A percentile compares a stretch with the other conserved stretches of the same genome.
Evolutionary conservation across 2,888 invertebrate genomes (phyloP).

Genomic region (Lasioglossum calceatum): DNA sequence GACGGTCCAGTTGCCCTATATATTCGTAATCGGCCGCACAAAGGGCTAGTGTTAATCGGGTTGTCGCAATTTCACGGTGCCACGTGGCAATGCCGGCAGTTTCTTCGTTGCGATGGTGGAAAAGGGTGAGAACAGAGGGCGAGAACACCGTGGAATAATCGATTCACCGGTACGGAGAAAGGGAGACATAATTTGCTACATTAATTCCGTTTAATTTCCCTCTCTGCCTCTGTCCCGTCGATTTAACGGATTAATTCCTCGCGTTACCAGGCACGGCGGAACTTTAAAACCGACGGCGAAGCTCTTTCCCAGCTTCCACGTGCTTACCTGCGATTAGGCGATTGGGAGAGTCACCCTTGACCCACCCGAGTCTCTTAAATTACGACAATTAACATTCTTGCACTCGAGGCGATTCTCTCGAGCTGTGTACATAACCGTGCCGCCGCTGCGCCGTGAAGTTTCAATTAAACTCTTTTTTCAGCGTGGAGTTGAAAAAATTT

Average conservation of each 20-base stretch:
- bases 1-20: not conserved
- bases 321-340: slow-evolving; percentile 13
- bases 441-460: not conserved
- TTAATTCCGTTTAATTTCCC: slow-evolving; percentile 56
- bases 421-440: not conserved
- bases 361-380: slow-evolving; percentile 1
- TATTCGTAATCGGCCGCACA: slow-evolving; percentile 14
- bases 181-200: slow-evolving; percentile 34
- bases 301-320: slow-evolving; percentile 10
- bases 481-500: not conserved
- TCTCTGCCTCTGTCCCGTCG: slow-evolving; percentile 11
- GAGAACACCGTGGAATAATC: slow-evolving; percentile 22
- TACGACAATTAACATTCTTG: slow-evolving; percentile 15
- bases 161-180: slow-evolving; percentile 11
- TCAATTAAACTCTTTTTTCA: not conserved
- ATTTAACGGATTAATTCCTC: slow-evolving; percentile 30
- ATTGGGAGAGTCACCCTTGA: slow-evolving; percentile 20
- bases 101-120: not conserved
- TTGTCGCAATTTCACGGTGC: slow-evolving; percentile 19
- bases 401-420: not conserved
- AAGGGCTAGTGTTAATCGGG: slow-evolving; percentile 23
- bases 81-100: not conserved
- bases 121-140: not conserved
- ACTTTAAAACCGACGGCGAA: slow-evolving; percentile 22
- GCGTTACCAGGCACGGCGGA: slow-evolving; percentile 10